Base-by-base conservation (phyloP, 2,113 vertebrate genomes). In the Poeciliopsis retropinna region DNA sequence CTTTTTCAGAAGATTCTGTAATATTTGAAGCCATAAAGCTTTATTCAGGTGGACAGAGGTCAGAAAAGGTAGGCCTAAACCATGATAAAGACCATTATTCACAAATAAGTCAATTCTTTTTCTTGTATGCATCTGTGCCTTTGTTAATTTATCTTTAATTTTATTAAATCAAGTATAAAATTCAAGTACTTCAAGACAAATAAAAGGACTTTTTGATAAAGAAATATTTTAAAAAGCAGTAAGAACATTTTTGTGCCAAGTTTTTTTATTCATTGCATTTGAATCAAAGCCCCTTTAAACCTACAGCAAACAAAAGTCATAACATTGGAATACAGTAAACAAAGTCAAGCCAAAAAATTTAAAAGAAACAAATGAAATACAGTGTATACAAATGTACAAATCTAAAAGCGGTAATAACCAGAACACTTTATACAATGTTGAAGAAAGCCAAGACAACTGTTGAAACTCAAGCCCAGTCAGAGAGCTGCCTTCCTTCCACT, bases 261-360 rank as follows among this genome's bases (percentile, higher is more conserved):
- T 91, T 93, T 98, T 93, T 98, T 98, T 98, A 97, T 98, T 98
- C 9, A n/a, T 88, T 64, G 39, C 31, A 88, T 93, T 94, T 95
- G 61, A 96, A 96, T 94, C 94, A 96, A 96, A 96, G 95, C 96
- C 95, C 94, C 94, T 94, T 96, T 94, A 89, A 87, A 96, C 95
- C 95, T 94, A 96, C 94, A 95, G 95, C 95, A 94, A 96, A 92
- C 14, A 95, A 95, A 97, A 96, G 95, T 91, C 84, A 93, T 91
- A 90, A 95, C 61, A 78, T 85, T 81, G 72, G 78, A 51, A 71
- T 89, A 90, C 79, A 85, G 76, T 76, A 51, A 93, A 95, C 94
- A 92, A 95, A 93, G 88, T 94, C 89, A 92, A 89, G 93, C 95
- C 94, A 95, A 95, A 95, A 15, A 95, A 74, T 57, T 6, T 10